These are phyloP conservation scores for Hylyphantes graminicola DNA, from an alignment of 1,140 invertebrate species.

Conservation along the genomic window DNA sequence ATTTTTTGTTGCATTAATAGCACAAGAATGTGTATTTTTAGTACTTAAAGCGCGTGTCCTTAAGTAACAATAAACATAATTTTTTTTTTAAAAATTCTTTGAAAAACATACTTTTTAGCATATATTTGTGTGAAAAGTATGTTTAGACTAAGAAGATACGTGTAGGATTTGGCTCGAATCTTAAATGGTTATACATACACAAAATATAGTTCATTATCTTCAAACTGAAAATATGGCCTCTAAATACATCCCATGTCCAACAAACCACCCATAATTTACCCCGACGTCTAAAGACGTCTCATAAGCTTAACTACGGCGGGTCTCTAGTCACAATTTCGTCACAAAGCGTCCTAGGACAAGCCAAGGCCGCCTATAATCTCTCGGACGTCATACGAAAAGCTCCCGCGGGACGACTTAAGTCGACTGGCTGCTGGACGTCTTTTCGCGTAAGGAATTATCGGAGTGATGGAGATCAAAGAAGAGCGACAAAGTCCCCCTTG, in stretches of 20 bases:
- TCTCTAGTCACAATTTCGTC: neutral
- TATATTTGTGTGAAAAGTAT: too few relatives aligned
- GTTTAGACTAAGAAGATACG: too few relatives aligned
- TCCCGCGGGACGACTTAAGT: slow-evolving; percentile 40
- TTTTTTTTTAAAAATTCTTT: too few relatives aligned
- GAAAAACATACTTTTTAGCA: too few relatives aligned
- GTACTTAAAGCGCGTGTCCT: too few relatives aligned
- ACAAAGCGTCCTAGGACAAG: slow-evolving; percentile 14
- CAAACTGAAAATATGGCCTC: too few relatives aligned
- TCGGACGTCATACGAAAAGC: slow-evolving; percentile 23
- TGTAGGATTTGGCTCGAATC: too few relatives aligned
- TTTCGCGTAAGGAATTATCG: slow-evolving; percentile 28
- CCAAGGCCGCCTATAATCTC: slow-evolving; percentile 39
- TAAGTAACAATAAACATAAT: too few relatives aligned
- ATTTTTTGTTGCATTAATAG: too few relatives aligned
- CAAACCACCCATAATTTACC: neutral
- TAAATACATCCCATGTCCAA: neutral
- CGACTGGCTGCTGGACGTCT: slow-evolving; percentile 28
- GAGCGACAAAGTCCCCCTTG: slow-evolving; percentile 11
- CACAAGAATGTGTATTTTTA: too few relatives aligned
- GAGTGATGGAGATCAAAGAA: neutral
- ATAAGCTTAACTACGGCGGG: neutral
- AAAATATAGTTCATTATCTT: too few relatives aligned
- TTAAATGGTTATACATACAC: too few relatives aligned
- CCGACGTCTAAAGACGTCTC: neutral